Evolutionary conservation across 2,888 invertebrate genomes (phyloP).

Genomic region (Sphinx pinastri): DNA sequence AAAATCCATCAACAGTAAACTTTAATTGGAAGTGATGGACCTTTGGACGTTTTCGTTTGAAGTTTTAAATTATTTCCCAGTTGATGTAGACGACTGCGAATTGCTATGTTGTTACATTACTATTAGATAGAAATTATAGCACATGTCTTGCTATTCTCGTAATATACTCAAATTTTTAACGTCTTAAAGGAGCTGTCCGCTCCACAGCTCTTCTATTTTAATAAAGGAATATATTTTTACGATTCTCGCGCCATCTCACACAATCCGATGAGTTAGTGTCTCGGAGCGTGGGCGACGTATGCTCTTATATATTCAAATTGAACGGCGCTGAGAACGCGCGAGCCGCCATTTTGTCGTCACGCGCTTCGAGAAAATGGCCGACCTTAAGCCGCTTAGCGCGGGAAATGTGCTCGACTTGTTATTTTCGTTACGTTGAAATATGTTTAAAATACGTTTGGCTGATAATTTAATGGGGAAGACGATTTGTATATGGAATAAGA

Average conservation of each 20-base stretch:
- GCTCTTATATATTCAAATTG: slow-evolving; percentile 83
- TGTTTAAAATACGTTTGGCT: slow-evolving; percentile 51
- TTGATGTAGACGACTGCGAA: too few species aligned
- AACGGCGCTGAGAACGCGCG: slow-evolving; percentile 67
- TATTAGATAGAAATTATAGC: too few species aligned
- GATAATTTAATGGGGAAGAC: slow-evolving; percentile 26
- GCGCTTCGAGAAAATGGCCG: slow-evolving; percentile 67
- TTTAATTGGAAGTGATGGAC: too few species aligned
- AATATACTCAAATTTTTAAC: too few species aligned
- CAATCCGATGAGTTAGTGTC: slow-evolving; percentile 82
- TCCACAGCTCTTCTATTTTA: slow-evolving; percentile 52
- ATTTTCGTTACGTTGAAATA: slow-evolving; percentile 53
- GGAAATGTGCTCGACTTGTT: slow-evolving; percentile 58
- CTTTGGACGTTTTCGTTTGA: too few species aligned
- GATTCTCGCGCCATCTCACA: slow-evolving; percentile 77
- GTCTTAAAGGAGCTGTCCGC: slow-evolving; percentile 25
- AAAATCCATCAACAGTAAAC: too few species aligned
- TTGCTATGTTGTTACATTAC: too few species aligned
- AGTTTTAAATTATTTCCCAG: too few species aligned
- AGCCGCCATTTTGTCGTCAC: slow-evolving; percentile 78
- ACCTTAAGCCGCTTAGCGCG: slow-evolving; percentile 63
- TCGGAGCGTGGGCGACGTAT: slow-evolving; percentile 79
- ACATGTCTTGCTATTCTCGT: too few species aligned
- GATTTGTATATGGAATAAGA: slow-evolving; percentile 26
- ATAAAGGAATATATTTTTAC: slow-evolving; percentile 79